phyloP scores from a whole-genome alignment of 2,797 vertebrate species.

The Oceanodroma leucorhoa region DNA sequence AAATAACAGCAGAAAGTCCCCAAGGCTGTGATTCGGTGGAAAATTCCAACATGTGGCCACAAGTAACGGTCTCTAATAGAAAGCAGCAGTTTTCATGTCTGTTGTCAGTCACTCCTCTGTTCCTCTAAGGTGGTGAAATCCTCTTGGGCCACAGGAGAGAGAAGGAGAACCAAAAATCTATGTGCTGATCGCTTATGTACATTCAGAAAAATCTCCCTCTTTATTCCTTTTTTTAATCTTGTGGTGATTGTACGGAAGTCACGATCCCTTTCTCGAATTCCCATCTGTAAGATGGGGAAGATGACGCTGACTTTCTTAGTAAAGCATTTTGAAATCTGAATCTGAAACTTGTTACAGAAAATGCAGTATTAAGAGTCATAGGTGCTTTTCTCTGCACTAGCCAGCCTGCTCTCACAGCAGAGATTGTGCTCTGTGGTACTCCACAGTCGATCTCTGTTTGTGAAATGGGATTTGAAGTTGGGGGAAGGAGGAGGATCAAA shows the following conservation, averaged over 20 bases:
- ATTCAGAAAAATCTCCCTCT: not conserved
- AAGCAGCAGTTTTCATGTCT: not conserved
- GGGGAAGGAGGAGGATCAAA: not conserved
- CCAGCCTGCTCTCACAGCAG: not conserved
- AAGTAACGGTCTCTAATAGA: not conserved
- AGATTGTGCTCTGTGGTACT: not conserved
- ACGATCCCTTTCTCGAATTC: not conserved
- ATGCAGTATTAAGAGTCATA: not conserved
- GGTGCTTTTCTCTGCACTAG: not conserved
- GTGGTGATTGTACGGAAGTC: not conserved
- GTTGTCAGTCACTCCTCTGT: not conserved
- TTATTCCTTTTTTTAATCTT: not conserved
- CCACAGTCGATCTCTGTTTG: not conserved
- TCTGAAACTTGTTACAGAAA: not conserved
- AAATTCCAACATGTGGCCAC: not conserved
- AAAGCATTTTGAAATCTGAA: not conserved
- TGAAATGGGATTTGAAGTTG: not conserved
- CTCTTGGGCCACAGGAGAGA: not conserved
- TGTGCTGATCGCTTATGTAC: not conserved
- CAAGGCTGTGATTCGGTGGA: not conserved
- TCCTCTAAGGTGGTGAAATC: not conserved
- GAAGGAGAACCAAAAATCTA: not conserved
- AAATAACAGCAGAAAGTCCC: slow-evolving; percentile 10
- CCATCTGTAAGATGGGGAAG: not conserved
- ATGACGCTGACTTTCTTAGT: not conserved